Evolutionary conservation across 2,888 invertebrate genomes (phyloP), one percentile per base, ranked within the genome.

Genomic region (Meloe dianella): DNA sequence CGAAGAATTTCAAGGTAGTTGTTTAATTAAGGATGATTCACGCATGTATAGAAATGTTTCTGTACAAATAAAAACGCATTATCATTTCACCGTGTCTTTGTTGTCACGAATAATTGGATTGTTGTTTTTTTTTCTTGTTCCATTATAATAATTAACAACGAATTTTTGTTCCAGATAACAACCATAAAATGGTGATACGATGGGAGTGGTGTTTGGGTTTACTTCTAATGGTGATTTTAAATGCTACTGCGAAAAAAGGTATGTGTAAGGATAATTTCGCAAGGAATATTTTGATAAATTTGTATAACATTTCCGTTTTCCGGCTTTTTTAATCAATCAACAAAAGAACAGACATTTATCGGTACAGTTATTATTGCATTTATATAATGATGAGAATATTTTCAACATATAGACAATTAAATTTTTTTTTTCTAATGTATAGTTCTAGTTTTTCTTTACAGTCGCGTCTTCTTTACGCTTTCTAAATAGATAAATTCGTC

Each of bases 151-250:
- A n/a, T n/a, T n/a, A n/a, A 17, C 38, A 7, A 14, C 35, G 14
- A 41, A 41, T 41, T 41, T 17, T 38, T 22, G 10, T 32, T 24
- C 41, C n/a, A 41, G 41, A 41, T 41, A 41, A 41, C 41, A 7
- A 17, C 35, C 41, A 41, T n/a, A 76, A 61, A 38, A 80, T 80
- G 79, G 76, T 79, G 65, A 72, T 78, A 47, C 75, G 76, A 54
- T 79, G 78, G 76, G 72, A 77, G 60, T 62, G 79, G 29, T 73
- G 75, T 57, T 72, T 77, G 61, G 78, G 78, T 67, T 61, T 79
- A 56, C 62, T 79, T 24, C 69, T 78, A 24, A 64, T 73, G n/a
- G 41, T 71, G 22, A 60, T 72, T 24, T 70, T 75, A 9, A 72
- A 68, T 32, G 69, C 73, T 51, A 68, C 71, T 32, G 73, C 77